Base-by-base conservation (phyloP, 2,113 vertebrate species). In the Alosa alosa region DNA sequence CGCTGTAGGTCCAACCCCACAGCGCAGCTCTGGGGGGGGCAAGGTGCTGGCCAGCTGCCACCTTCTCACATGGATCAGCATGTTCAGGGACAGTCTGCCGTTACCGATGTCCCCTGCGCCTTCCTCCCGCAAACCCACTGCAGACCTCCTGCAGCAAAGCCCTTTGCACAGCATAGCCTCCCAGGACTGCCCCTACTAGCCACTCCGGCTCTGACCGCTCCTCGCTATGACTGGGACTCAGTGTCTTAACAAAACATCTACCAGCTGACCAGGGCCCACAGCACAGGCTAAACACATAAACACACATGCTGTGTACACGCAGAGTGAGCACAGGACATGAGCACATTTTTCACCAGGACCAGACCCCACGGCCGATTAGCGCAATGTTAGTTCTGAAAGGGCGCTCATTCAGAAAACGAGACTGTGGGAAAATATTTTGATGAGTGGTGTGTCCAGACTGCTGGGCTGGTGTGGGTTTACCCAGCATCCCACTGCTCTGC, bases 11-110 rank as follows among this genome's bases (percentile, higher is more conserved):
- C 72, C 13, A 78, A 78, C 25, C 64, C 72, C 31, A 78, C 25
- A 13, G n/a, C 1, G 72, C 25, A 36, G 72, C 72, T 36, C 11
- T 17, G 72, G 5, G 72, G 36, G 0, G 55, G 49, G 50, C 83
- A 82, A 1, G 84, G 84, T 86, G 89, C 15, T 86, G 72, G 87
- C 85, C 90, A 85, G 89, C 49, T 78, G 89, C 92, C 93, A 91
- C 82, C 87, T 75, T 89, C 90, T 92, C 93, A 92, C 92, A 90
- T 46, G 60, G 92, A 92, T 92, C 91, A 92, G 92, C 91, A 90
- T 92, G 92, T 92, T 92, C 93, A 91, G 88, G 93, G 92, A 93
- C 89, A 88, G 82, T 36, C 88, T 93, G 93, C 91, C 92, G 90
- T 93, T 91, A 94, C 88, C 89, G 86, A 31, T 83, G 85, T 86